A percentile compares a stretch with the other conserved stretches of the same genome.
These are phyloP conservation scores for Drosophila chauvacae DNA, from an alignment of 1,140 invertebrate genomes.

Conservation along the genomic window DNA sequence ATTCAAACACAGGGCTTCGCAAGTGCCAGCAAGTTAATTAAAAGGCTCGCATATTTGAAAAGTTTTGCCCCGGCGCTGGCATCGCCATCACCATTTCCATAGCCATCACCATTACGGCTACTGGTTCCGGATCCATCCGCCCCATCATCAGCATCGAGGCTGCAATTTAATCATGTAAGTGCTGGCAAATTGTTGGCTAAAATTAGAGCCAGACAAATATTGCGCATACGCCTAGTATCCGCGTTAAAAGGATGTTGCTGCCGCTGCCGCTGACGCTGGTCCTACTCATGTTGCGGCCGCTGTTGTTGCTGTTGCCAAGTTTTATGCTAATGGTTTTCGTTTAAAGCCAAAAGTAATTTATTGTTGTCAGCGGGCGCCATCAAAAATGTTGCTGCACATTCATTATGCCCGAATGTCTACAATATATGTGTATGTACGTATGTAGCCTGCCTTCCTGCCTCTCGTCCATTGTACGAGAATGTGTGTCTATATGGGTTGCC, in stretches of 20 bases:
- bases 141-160: slow-evolving; percentile 40
- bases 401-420: slow-evolving; percentile 69
- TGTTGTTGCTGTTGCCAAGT: slow-evolving; percentile 71
- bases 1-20: slow-evolving; percentile 43
- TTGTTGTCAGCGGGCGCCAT: slow-evolving; percentile 81
- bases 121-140: slow-evolving; percentile 16
- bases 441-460: not conserved
- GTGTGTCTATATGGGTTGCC: not conserved
- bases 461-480: slow-evolving; percentile 1
- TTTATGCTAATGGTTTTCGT: slow-evolving; percentile 83
- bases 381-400: slow-evolving; percentile 83
- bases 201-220: slow-evolving; percentile 82
- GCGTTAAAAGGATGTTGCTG: slow-evolving; percentile 67
- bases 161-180: slow-evolving; percentile 82
- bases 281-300: slow-evolving; percentile 33
- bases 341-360: slow-evolving; percentile 84
- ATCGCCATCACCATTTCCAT: slow-evolving; percentile 26
- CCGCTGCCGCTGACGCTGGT: slow-evolving; percentile 4
- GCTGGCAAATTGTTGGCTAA: slow-evolving; percentile 82
- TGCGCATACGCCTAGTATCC: slow-evolving; percentile 72
- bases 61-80: slow-evolving; percentile 44
- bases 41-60: slow-evolving; percentile 79
- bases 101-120: slow-evolving; percentile 30
- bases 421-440: not conserved
- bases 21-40: slow-evolving; percentile 74